phyloP scores from a whole-genome alignment of 2,113 vertebrate genomes.

The Meles meles region DNA sequence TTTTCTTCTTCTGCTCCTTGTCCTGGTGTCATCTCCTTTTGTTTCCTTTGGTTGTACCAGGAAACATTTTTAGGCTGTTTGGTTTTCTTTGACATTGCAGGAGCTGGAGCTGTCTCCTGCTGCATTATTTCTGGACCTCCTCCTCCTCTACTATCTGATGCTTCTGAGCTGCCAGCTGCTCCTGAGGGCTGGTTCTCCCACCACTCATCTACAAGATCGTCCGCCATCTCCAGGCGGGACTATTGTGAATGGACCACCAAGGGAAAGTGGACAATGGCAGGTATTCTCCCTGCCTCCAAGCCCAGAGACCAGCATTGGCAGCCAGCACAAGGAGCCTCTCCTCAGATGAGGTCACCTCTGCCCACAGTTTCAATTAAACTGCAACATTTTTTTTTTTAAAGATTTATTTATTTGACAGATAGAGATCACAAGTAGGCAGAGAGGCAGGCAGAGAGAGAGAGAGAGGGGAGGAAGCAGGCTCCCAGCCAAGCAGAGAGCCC shows the following conservation, averaged over 20 bases:
- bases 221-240: constrained; percentile 74
- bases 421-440: too few relatives aligned
- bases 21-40: constrained; percentile 71
- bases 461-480: too few relatives aligned
- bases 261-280: rapidly evolving
- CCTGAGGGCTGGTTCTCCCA: constrained; percentile 63
- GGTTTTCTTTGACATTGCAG: constrained; percentile 65
- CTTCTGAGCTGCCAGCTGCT: constrained; percentile 67
- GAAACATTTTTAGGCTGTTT: constrained; percentile 81
- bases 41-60: constrained; percentile 73
- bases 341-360: rapidly evolving
- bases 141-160: constrained; percentile 72
- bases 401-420: too few relatives aligned
- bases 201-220: constrained; percentile 82
- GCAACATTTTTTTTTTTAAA: not conserved
- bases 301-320: rapidly evolving
- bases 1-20: constrained; percentile 84
- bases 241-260: not conserved
- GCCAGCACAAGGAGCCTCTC: rapidly evolving
- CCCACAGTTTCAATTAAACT: not conserved
- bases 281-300: rapidly evolving
- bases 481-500: too few relatives aligned
- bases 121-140: constrained; percentile 39
- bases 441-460: too few relatives aligned
- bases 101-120: constrained; percentile 51